Conservation (phyloP, 1,140 invertebrate genomes). For the Pseudomyrmex pallidus region DNA sequence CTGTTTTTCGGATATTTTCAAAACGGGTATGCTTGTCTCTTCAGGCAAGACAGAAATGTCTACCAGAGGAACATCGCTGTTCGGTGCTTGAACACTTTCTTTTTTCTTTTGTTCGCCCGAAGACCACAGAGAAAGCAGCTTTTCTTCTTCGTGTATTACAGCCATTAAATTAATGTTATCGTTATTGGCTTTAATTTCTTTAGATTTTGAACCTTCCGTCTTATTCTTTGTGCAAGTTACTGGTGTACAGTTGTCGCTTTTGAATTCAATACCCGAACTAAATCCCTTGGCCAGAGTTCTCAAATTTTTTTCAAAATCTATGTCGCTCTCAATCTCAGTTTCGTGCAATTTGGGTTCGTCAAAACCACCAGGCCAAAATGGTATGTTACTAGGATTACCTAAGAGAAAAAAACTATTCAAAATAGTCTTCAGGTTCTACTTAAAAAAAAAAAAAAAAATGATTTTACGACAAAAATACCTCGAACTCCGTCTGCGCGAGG, state of each 20-base stretch:
- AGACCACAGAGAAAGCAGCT: slow-evolving; percentile 67
- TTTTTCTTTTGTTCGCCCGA: slow-evolving; percentile 46
- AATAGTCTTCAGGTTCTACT: no score
- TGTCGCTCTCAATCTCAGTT: slow-evolving; percentile 68
- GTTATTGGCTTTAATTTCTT: slow-evolving; percentile 37
- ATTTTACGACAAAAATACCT: slow-evolving; percentile 69
- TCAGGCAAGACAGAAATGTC: slow-evolving; percentile 79
- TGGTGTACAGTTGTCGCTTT: slow-evolving; percentile 84
- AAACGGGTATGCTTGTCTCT: slow-evolving; percentile 82
- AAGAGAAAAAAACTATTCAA: not conserved
- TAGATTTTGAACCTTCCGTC: not conserved
- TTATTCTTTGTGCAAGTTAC: slow-evolving; percentile 56
- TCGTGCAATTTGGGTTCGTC: slow-evolving; percentile 86
- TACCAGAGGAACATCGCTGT: slow-evolving; percentile 58
- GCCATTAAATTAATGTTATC: slow-evolving; percentile 80
- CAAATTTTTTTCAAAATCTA: slow-evolving; percentile 86
- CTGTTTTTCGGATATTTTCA: slow-evolving; percentile 85
- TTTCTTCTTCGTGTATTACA: slow-evolving; percentile 76
- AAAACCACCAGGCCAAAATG: slow-evolving; percentile 93
- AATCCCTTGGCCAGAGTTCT: slow-evolving; percentile 89
- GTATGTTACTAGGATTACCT: slow-evolving; percentile 90
- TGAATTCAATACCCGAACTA: slow-evolving; percentile 86
- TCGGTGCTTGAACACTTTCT: slow-evolving; percentile 1
- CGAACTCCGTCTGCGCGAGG: slow-evolving; percentile 87
- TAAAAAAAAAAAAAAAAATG: slow-evolving; percentile 30